Conservation (phyloP, 2,113 vertebrate genomes). For the Halichoerus grypus region DNA sequence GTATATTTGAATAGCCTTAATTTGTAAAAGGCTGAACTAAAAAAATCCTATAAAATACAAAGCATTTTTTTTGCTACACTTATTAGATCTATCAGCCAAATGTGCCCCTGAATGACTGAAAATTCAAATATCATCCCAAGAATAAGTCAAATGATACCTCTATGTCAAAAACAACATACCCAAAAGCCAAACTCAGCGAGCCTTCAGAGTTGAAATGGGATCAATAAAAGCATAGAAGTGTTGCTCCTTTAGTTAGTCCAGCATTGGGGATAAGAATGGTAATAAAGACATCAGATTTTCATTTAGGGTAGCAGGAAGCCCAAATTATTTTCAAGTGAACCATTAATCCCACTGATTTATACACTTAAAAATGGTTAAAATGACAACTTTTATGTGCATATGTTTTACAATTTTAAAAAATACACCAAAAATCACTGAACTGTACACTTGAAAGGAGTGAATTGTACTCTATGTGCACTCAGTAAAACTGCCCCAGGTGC, state of each 20-base stretch:
- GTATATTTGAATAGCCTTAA: not conserved
- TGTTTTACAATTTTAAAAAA: not conserved
- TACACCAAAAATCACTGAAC: not conserved
- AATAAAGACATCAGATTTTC: slow-evolving; percentile 12
- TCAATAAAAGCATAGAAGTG: not conserved
- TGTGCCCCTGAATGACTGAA: not conserved
- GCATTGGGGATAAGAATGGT: not conserved
- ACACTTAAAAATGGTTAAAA: slow-evolving; percentile 39
- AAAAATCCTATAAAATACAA: not conserved
- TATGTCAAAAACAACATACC: not conserved
- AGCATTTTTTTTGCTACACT: slow-evolving; percentile 16
- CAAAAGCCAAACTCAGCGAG: not conserved
- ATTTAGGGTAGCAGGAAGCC: slow-evolving; percentile 7
- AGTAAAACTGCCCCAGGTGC: not conserved
- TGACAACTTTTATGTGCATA: not conserved
- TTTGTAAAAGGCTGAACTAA: slow-evolving; percentile 34
- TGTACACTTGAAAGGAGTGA: not conserved
- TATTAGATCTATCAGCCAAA: not conserved
- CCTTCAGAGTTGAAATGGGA: not conserved
- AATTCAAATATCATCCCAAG: not conserved
- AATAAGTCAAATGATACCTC: not conserved
- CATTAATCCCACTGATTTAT: not conserved
- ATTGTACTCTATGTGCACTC: not conserved
- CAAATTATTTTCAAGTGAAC: slow-evolving; percentile 18
- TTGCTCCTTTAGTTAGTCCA: not conserved